Evolutionary conservation across 2,888 invertebrate species (phyloP), one percentile per base, ranked within the genome.

Genomic region (Cinara cedri): DNA sequence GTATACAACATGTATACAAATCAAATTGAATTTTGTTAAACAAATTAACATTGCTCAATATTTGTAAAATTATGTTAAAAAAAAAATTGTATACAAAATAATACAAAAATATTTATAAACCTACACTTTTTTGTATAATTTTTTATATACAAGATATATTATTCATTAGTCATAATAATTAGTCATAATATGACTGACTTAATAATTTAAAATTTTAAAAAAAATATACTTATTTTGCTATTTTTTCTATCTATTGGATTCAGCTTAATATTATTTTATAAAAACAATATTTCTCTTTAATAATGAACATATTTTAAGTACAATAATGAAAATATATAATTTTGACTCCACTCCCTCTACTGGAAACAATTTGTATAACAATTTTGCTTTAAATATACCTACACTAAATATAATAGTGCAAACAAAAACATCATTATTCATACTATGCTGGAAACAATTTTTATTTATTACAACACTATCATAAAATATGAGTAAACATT

Each of bases 1-100:
- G 21, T 63, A 63, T 63, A 24, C 34, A 34, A 51, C 21, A 63
- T 74, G 26, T 62, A 63, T 63, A 63, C 16, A 63, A 74, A 74
- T 13, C 51, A 26, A 72, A 49, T 60, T 57, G 6, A 2, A 60
- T 57, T 26, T 72, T 46, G 10, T 60, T 72, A 34, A 49, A 62
- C 34, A 72, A 19, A 72, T 34, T 63, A 51, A 24, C 34, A 74
- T 74, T 74, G 74, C 74, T 74, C 74, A 74, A 74, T 54, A 54
- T 65, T 74, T 63, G 54, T 74, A 74, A 51, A 51, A 72, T 62
- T 51, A 62, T 34, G 34, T 49, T 68, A 62, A 19, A 51, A 72
- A 68, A 72, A 62, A 49, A 26, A 26, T 49, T 72, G 34, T 51
- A 62, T 62, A 62, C 42, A 63, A 44, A 63, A 44, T 63, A 63